Evolutionary conservation across 2,797 vertebrate genomes (phyloP).

Genomic region (Lepidocolaptes lacrymiger): DNA sequence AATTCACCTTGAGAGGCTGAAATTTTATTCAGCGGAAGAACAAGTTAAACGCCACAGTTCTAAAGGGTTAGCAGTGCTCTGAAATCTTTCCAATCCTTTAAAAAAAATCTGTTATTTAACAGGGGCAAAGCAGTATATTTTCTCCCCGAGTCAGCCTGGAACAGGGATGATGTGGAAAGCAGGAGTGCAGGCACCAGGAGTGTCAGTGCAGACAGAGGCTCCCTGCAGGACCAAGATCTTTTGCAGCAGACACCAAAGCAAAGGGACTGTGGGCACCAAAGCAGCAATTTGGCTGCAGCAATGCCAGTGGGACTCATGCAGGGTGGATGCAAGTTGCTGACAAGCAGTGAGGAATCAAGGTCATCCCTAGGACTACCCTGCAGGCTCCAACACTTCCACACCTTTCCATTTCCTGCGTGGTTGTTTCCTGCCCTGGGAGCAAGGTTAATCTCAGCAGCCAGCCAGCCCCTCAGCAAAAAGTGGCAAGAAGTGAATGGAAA

Average conservation of each 20-base stretch:
- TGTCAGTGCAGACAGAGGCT: neutral
- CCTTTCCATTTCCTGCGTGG: neutral
- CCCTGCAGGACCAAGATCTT: neutral
- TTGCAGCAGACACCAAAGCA: neutral
- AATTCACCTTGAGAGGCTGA: neutral
- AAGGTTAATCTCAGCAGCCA: slow-evolving; percentile 44
- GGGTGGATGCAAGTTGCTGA: neutral
- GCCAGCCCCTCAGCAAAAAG: slow-evolving; percentile 25
- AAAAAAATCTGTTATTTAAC: neutral
- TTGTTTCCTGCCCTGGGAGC: slow-evolving; percentile 14
- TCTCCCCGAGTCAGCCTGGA: neutral
- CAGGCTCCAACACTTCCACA: slow-evolving; percentile 17
- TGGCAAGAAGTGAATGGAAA: slow-evolving; percentile 23
- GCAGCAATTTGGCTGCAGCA: neutral
- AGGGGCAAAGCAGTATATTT: neutral
- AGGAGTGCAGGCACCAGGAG: neutral
- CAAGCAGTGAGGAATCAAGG: neutral
- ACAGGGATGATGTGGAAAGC: neutral
- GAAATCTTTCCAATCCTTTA: neutral
- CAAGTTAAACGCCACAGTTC: neutral
- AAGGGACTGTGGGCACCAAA: neutral
- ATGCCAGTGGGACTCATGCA: neutral
- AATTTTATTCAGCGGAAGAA: neutral
- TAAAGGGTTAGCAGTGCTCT: neutral
- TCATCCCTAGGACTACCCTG: neutral